Evolutionary conservation across 2,113 vertebrate genomes (phyloP).

Genomic region (Trematocara macrostoma): DNA sequence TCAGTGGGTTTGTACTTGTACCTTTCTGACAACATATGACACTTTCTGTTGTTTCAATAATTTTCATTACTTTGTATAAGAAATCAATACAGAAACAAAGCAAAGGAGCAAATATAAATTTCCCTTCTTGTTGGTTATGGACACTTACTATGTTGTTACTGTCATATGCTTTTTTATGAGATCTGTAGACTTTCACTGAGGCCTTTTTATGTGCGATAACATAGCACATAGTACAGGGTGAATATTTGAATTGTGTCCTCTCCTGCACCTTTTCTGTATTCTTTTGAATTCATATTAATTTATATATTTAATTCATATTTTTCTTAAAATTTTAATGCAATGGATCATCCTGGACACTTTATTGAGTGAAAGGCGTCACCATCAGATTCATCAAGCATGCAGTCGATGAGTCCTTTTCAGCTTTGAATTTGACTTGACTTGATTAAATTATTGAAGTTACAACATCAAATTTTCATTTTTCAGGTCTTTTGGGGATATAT

Average conservation of each 20-base stretch:
- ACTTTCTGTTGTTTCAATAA: neutral
- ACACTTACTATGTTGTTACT: neutral
- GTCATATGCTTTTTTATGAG: neutral
- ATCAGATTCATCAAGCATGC: neutral
- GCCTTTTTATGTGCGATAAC: neutral
- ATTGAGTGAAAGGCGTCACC: neutral
- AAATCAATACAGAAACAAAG: neutral
- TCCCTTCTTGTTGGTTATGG: neutral
- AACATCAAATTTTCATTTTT: neutral
- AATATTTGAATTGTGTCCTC: neutral
- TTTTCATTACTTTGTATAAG: neutral
- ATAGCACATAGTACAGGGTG: rapidly evolving
- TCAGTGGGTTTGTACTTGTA: neutral
- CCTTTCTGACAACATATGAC: neutral
- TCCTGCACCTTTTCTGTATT: neutral
- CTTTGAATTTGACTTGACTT: neutral
- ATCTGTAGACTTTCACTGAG: neutral
- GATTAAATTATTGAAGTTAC: neutral
- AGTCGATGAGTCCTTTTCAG: rapidly evolving
- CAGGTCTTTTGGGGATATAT: neutral
- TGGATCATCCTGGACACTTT: neutral
- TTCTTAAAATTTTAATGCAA: neutral
- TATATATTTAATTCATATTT: neutral
- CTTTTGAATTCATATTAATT: neutral
- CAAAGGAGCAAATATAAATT: neutral